Evolutionary conservation across 2,797 vertebrate genomes (phyloP).

Genomic region (Chromis chromis): DNA sequence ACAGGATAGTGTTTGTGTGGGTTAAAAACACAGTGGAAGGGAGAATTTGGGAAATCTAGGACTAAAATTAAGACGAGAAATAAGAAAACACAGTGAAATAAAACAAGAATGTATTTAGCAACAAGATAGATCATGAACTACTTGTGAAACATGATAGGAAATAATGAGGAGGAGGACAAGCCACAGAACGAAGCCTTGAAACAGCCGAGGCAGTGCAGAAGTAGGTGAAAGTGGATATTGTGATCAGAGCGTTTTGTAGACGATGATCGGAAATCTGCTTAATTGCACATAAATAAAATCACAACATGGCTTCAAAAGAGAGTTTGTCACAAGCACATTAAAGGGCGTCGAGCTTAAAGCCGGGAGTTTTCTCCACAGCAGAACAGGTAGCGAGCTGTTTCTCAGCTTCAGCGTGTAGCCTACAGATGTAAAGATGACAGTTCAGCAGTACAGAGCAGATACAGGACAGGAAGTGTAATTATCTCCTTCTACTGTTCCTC

Average conservation of each 20-base stretch:
- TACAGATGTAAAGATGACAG: constrained; percentile 73
- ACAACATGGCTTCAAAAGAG: constrained; percentile 13
- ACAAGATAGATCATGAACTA: neutral
- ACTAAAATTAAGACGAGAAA: neutral
- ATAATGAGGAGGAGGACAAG: neutral
- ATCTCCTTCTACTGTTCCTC: constrained; percentile 77
- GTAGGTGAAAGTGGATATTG: neutral
- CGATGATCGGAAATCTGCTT: neutral
- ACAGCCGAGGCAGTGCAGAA: neutral
- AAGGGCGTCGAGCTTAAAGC: neutral
- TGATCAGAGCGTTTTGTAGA: neutral
- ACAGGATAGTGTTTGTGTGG: neutral
- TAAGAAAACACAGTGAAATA: neutral
- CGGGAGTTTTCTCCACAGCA: neutral
- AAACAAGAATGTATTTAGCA: neutral
- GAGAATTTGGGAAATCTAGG: neutral
- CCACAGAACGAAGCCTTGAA: neutral
- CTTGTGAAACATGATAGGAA: neutral
- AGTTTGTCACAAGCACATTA: neutral
- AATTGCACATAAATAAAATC: neutral
- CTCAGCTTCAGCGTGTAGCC: constrained; percentile 44
- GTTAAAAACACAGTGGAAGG: neutral
- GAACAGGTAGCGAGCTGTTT: constrained; percentile 44
- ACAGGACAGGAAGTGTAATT: constrained; percentile 83
- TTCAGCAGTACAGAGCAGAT: constrained; percentile 77